Percentiles rank a stretch among this genome's conserved stretches.
These are phyloP conservation scores for Monomorium pharaonis DNA, from an alignment of 1,140 invertebrate genomes.

Conservation along the genomic window DNA sequence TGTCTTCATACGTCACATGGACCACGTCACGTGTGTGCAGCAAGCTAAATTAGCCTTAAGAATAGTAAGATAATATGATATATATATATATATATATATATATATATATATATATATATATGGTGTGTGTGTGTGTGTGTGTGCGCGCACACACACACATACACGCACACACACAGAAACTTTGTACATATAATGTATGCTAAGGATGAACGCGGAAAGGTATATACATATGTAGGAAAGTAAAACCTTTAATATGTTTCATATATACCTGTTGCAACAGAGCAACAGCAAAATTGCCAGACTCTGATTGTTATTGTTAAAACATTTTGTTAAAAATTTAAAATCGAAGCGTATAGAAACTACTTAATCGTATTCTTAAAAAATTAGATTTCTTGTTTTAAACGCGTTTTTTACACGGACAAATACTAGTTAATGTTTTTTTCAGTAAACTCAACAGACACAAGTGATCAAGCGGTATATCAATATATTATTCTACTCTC, in stretches of 20 bases:
- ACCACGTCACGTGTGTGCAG: slow-evolving; percentile 82
- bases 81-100: slow-evolving; percentile 68
- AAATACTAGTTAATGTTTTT: slow-evolving; percentile 61
- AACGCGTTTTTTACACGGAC: slow-evolving; percentile 43
- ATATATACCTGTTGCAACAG: slow-evolving; percentile 47
- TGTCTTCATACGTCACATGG: slow-evolving; percentile 83
- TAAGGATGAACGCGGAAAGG: slow-evolving; percentile 56
- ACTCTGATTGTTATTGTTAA: slow-evolving; percentile 60
- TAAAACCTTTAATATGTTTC: slow-evolving; percentile 61
- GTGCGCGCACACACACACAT: slow-evolving; percentile 11
- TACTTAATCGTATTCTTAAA: slow-evolving; percentile 14
- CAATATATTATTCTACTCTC: neutral
- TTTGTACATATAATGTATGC: slow-evolving; percentile 73
- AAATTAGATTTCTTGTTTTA: slow-evolving; percentile 32
- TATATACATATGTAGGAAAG: slow-evolving; percentile 54
- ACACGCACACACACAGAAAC: slow-evolving; percentile 71
- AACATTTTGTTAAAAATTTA: slow-evolving; percentile 44
- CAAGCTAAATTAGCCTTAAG: slow-evolving; percentile 83
- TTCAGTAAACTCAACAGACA: slow-evolving; percentile 60
- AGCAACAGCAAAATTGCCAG: slow-evolving; percentile 64
- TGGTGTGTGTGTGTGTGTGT: neutral
- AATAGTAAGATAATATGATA: slow-evolving; percentile 84
- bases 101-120: neutral
- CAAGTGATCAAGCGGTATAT: slow-evolving; percentile 19
- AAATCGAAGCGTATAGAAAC: neutral